These are phyloP conservation scores for Brachionus manjavacas DNA, from an alignment of 1,140 invertebrate species.

Conservation along the genomic window DNA sequence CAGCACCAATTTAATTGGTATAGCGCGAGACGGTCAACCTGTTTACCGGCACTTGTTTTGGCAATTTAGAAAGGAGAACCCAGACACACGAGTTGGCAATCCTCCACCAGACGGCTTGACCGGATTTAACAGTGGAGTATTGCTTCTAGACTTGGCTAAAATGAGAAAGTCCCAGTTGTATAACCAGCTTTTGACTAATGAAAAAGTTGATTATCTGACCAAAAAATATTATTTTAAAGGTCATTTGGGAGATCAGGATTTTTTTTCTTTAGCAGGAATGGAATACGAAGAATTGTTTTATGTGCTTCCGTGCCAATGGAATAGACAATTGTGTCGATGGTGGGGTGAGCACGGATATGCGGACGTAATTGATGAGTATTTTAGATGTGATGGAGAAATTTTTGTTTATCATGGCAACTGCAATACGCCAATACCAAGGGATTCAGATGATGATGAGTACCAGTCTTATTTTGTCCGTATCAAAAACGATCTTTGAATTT, in stretches of 20 bases:
- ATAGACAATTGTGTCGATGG: slow-evolving; percentile 76
- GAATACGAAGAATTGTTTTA: slow-evolving; percentile 72
- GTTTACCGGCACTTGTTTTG: slow-evolving; percentile 75
- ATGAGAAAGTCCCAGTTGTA: slow-evolving; percentile 64
- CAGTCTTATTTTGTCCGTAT: background rate
- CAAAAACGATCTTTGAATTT: slow-evolving; percentile 7
- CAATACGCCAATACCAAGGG: slow-evolving; percentile 68
- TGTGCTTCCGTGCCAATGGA: slow-evolving; percentile 73
- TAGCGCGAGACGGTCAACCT: slow-evolving; percentile 72
- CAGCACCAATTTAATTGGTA: slow-evolving; percentile 66
- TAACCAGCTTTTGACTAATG: slow-evolving; percentile 61
- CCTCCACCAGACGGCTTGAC: slow-evolving; percentile 65
- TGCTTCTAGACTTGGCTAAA: slow-evolving; percentile 68
- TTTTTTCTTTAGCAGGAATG: slow-evolving; percentile 70
- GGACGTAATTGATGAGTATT: slow-evolving; percentile 71
- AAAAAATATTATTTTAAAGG: slow-evolving; percentile 69
- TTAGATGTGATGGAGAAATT: slow-evolving; percentile 65
- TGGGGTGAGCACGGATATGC: slow-evolving; percentile 74
- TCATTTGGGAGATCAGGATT: slow-evolving; percentile 81
- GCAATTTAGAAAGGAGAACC: slow-evolving; percentile 64
- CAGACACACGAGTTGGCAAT: slow-evolving; percentile 63
- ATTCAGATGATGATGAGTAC: slow-evolving; percentile 13
- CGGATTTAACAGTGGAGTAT: slow-evolving; percentile 75
- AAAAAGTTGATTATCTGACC: slow-evolving; percentile 63
- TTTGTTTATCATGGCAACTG: slow-evolving; percentile 78